These are phyloP conservation scores for Sapayoa aenigma DNA, from an alignment of 2,113 vertebrate species.

Conservation along the genomic window DNA sequence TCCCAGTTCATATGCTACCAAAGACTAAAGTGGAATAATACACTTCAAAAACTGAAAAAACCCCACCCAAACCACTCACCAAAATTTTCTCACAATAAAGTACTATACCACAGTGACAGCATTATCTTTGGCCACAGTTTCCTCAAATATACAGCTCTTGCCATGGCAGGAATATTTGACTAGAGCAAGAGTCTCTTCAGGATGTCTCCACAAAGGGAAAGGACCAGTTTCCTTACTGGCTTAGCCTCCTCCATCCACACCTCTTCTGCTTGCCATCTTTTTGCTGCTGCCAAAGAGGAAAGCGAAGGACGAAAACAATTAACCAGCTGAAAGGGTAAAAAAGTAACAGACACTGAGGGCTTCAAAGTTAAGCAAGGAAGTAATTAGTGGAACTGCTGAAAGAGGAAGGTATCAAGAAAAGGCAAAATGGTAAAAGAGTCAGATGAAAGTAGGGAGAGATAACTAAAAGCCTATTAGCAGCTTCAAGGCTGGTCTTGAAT, in stretches of 20 bases:
- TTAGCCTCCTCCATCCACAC: not conserved
- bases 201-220: not conserved
- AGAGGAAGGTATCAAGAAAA: not conserved
- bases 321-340: slow-evolving; percentile 9
- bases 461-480: not conserved
- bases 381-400: slow-evolving; percentile 15
- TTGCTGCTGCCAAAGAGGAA: not conserved
- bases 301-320: slow-evolving; percentile 24
- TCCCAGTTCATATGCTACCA: not conserved
- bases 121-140: not conserved
- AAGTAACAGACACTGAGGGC: not conserved
- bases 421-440: not conserved
- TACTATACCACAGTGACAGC: not conserved
- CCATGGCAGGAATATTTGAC: not conserved
- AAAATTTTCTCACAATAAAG: not conserved
- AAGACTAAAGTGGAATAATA: not conserved
- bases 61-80: not conserved
- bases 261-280: not conserved
- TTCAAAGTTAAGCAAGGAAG: slow-evolving; percentile 45
- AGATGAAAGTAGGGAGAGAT: not conserved
- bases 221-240: not conserved
- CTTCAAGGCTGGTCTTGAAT: not conserved
- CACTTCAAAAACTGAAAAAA: not conserved
- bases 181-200: not conserved
- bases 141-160: not conserved